Percentiles rank a stretch among this genome's conserved stretches.
These are phyloP conservation scores for Halocynthia aurantium DNA, from an alignment of 23 tunicate genomes.

Conservation along the genomic window DNA sequence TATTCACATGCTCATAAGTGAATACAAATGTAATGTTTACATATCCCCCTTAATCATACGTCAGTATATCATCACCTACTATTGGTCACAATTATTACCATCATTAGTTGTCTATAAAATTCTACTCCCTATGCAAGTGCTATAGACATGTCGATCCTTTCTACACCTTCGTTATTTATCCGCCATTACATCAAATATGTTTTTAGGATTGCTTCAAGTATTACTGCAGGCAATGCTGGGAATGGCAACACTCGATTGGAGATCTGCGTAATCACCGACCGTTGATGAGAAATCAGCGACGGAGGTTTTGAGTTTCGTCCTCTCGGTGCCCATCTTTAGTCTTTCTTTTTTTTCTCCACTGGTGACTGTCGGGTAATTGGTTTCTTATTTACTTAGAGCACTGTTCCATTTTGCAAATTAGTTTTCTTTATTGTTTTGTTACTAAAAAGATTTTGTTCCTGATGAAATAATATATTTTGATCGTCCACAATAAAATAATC, in stretches of 20 bases:
- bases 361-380: neutral
- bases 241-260: slow-evolving; percentile 88
- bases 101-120: neutral
- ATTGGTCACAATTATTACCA: too few species aligned
- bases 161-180: neutral
- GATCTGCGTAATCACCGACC: slow-evolving; percentile 89
- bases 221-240: slow-evolving; percentile 94
- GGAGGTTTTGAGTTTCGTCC: slow-evolving; percentile 33
- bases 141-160: neutral
- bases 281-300: slow-evolving; percentile 86
- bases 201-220: slow-evolving; percentile 92
- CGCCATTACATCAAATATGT: neutral
- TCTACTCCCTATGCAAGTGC: neutral
- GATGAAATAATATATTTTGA: too few species aligned
- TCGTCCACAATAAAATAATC: too few species aligned
- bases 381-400: neutral
- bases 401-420: neutral
- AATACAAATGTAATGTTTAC: too few species aligned
- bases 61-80: too few species aligned
- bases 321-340: neutral
- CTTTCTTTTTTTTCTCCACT: too few species aligned
- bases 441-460: neutral
- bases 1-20: too few species aligned
- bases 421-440: neutral
- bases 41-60: too few species aligned